Base-by-base conservation (phyloP, 2,888 invertebrate genomes). In the Amphiduros pacificus region DNA sequence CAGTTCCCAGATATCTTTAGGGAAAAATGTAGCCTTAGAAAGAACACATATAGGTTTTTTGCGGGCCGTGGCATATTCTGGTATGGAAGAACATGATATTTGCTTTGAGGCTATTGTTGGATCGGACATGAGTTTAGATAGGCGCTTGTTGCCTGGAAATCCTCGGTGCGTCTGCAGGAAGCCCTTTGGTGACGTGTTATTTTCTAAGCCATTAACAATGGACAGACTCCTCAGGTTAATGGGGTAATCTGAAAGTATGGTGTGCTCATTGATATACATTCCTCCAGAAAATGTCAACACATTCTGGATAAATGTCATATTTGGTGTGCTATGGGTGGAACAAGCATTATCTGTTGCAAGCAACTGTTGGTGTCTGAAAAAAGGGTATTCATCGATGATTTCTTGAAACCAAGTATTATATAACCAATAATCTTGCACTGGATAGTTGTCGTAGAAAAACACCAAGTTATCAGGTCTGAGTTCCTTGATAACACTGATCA, bases 381-480 rank as follows among this genome's bases (percentile, higher is more conserved):
- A 71, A 2, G 70, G 59, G 22, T 53, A 59, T 36, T 52, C 32
- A 1, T 59, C 41, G n/a, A 22, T 36, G 17, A 59, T 27, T 28
- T 59, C 53, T 5, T 63, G 60, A 50, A 66, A 66, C 71, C 71
- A 71, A 9, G 70, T 71, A 50, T 71, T 71, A 62, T 71, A 71
- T 0, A 62, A 36, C 71, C 71, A 71, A 14, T 53, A 55, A 60
- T 76, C 76, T 14, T 67, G 32, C 6, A 72, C 67, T 17, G 76
- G 75, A 26, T 63, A 26, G 1, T 54, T 20, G 5, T 68, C 63
- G 55, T 73, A 74, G 32, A 73, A 72, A 55, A 79, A 73, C 36
- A 77, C 71, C 2, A 79, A 67, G n/a, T 66, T 65, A 63, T 79
- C 78, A 0, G 78, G 77, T 52, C 71, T 64, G 28, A 78, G 41